Conservation (phyloP, 2,113 vertebrate species). For the Todiramphus saurophagus region DNA sequence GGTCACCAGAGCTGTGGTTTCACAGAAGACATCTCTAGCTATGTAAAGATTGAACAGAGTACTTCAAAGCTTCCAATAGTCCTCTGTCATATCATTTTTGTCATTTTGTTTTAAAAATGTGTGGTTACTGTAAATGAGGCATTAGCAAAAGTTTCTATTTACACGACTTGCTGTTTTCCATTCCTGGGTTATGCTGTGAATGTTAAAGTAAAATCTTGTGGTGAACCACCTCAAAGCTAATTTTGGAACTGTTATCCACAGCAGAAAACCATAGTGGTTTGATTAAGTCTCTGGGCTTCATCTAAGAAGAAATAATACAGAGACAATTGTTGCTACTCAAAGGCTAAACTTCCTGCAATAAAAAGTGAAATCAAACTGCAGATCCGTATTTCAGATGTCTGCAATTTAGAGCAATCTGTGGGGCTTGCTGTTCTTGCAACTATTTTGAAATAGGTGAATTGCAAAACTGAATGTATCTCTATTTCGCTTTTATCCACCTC, state of each 20-base stretch:
- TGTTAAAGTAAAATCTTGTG: neutral
- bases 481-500: neutral
- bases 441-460: neutral
- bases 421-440: neutral
- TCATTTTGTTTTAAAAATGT: neutral
- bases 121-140: neutral
- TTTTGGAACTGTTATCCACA: neutral
- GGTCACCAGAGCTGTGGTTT: neutral
- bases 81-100: neutral
- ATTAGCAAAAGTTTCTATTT: neutral
- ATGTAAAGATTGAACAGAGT: neutral
- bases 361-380: neutral
- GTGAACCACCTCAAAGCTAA: neutral
- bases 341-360: neutral
- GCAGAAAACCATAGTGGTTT: neutral
- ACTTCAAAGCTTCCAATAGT: neutral
- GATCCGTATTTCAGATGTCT: neutral
- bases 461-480: neutral
- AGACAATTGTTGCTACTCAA: neutral
- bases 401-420: neutral
- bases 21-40: neutral
- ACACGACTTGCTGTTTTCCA: neutral
- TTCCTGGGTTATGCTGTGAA: neutral
- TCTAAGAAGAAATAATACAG: neutral
- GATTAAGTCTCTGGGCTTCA: neutral